These are phyloP conservation scores for Yponomeuta malinellus DNA, from an alignment of 2,888 invertebrate species.

Conservation along the genomic window DNA sequence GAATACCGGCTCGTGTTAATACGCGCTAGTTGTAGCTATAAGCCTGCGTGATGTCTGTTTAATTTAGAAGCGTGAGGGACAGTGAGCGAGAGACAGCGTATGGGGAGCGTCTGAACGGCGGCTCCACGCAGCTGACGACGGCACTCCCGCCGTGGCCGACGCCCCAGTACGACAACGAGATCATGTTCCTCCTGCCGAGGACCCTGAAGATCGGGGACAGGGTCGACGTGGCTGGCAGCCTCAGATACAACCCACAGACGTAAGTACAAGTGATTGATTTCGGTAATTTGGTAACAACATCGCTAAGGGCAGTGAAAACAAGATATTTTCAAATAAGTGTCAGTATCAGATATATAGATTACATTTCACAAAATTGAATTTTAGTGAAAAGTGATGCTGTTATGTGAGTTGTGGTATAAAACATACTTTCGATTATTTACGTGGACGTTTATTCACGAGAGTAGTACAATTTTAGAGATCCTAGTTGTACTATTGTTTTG, in stretches of 20 bases:
- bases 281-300: neutral
- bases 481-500: too few relatives aligned
- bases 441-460: too few relatives aligned
- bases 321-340: too few relatives aligned
- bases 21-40: neutral
- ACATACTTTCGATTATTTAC: too few relatives aligned
- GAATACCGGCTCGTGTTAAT: constrained; percentile 1
- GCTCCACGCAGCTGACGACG: constrained; percentile 21
- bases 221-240: constrained; percentile 33
- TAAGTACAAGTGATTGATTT: constrained; percentile 24
- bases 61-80: neutral
- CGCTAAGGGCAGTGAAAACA: too few relatives aligned
- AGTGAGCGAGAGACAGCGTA: constrained; percentile 35
- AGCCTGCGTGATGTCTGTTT: neutral
- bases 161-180: constrained; percentile 34
- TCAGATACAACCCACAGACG: constrained; percentile 30
- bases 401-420: too few relatives aligned
- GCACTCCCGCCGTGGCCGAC: constrained; percentile 39
- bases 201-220: constrained; percentile 32
- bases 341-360: too few relatives aligned
- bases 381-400: too few relatives aligned
- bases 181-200: constrained; percentile 47
- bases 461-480: too few relatives aligned
- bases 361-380: too few relatives aligned
- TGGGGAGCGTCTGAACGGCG: constrained; percentile 28